Evolutionary conservation across 2,888 invertebrate genomes (phyloP).

Genomic region (Panzeria rudis): DNA sequence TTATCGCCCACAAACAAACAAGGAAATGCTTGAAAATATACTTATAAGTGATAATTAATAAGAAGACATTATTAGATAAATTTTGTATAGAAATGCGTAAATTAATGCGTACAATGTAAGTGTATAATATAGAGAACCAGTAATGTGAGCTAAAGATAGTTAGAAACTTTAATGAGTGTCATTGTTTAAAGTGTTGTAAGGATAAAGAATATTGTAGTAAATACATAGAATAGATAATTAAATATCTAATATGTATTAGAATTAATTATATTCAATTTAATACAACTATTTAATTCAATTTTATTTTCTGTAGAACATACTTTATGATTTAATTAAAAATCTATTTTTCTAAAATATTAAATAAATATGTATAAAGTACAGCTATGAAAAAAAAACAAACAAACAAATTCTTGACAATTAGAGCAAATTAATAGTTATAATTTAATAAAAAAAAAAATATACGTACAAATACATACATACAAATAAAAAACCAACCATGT

Average conservation of each 20-base stretch:
- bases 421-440: constrained; percentile 24
- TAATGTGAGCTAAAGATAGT: background rate
- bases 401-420: constrained; percentile 24
- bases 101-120: background rate
- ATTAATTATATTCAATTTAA: constrained; percentile 22
- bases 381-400: background rate
- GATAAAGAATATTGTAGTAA: background rate
- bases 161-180: constrained; percentile 17
- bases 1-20: constrained; percentile 10
- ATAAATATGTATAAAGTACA: background rate
- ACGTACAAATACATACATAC: background rate
- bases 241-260: background rate
- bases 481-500: background rate
- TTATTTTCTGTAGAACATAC: background rate
- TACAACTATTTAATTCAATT: constrained; percentile 36
- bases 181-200: constrained; percentile 1
- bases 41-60: constrained; percentile 33
- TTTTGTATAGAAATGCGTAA: background rate
- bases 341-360: constrained; percentile 22
- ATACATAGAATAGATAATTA: background rate
- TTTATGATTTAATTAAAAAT: constrained; percentile 26
- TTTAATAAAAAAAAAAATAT: too few species aligned
- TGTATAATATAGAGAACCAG: background rate
- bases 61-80: constrained; percentile 16
- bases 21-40: constrained; percentile 19